phyloP scores from a whole-genome alignment of 2,888 invertebrate species.

The Salpingus planirostris region DNA sequence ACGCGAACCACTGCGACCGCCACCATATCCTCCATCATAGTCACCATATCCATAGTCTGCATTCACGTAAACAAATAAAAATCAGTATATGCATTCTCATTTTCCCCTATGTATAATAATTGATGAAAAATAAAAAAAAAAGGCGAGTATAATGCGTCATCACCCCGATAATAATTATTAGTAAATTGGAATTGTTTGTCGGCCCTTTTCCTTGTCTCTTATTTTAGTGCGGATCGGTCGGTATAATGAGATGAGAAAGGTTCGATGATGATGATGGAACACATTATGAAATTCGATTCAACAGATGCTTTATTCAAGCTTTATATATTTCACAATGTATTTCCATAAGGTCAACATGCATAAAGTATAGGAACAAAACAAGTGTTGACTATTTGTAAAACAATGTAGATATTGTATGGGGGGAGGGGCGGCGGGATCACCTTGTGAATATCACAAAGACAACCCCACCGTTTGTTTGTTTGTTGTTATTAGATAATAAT shows the following conservation, averaged over 20 bases:
- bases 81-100: no score
- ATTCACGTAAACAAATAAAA: constrained; percentile 31
- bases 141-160: no score
- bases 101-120: no score
- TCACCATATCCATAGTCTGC: constrained; percentile 83
- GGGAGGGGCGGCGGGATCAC: no score
- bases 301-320: constrained; percentile 59
- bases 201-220: no score
- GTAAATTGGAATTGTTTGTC: no score
- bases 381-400: constrained; percentile 28
- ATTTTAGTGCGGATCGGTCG: constrained; percentile 5
- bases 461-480: no score
- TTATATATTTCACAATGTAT: constrained; percentile 52
- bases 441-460: constrained; percentile 30
- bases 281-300: constrained; percentile 56
- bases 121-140: no score
- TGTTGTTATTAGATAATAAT: no score
- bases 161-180: no score
- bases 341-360: constrained; percentile 47
- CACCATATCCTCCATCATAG: constrained; percentile 80
- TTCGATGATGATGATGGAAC: constrained; percentile 51
- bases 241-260: constrained; percentile 28
- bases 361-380: constrained; percentile 36
- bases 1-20: constrained; percentile 78
- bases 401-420: no score